Evolutionary conservation across 1,140 invertebrate species (phyloP).

Genomic region (Anagrus nilaparvatae): DNA sequence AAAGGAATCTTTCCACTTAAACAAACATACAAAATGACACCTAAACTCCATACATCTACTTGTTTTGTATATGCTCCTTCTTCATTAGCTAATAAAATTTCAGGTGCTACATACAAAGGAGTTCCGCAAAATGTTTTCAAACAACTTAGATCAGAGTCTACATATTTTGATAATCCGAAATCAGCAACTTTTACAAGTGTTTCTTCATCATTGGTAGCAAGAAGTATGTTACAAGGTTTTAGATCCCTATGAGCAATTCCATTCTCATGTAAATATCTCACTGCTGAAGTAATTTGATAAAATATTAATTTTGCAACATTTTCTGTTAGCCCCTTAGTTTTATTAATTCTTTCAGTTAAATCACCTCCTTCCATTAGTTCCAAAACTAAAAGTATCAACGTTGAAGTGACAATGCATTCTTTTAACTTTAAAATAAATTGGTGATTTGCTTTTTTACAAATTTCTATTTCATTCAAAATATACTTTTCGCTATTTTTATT

Average conservation of each 20-base stretch:
- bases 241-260: slow-evolving; percentile 82
- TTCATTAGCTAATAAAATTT: slow-evolving; percentile 56
- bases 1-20: slow-evolving; percentile 35
- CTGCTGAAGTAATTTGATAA: slow-evolving; percentile 71
- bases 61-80: slow-evolving; percentile 59
- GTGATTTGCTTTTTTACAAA: slow-evolving; percentile 64
- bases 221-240: slow-evolving; percentile 75
- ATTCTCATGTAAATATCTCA: slow-evolving; percentile 71
- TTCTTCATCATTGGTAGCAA: slow-evolving; percentile 52
- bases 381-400: slow-evolving; percentile 67
- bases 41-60: slow-evolving; percentile 83
- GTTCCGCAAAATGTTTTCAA: slow-evolving; percentile 85
- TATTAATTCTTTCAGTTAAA: slow-evolving; percentile 58
- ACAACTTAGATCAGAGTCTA: slow-evolving; percentile 59
- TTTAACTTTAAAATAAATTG: slow-evolving; percentile 52
- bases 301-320: slow-evolving; percentile 62
- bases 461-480: slow-evolving; percentile 71
- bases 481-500: slow-evolving; percentile 46
- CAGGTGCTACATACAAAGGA: slow-evolving; percentile 74
- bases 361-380: slow-evolving; percentile 83
- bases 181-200: slow-evolving; percentile 72
- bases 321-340: slow-evolving; percentile 49
- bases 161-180: slow-evolving; percentile 78
- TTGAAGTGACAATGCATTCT: slow-evolving; percentile 63
- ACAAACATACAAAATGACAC: slow-evolving; percentile 67